Evolutionary conservation across 1,140 invertebrate species (phyloP).

Genomic region (Papilio aristodemus): DNA sequence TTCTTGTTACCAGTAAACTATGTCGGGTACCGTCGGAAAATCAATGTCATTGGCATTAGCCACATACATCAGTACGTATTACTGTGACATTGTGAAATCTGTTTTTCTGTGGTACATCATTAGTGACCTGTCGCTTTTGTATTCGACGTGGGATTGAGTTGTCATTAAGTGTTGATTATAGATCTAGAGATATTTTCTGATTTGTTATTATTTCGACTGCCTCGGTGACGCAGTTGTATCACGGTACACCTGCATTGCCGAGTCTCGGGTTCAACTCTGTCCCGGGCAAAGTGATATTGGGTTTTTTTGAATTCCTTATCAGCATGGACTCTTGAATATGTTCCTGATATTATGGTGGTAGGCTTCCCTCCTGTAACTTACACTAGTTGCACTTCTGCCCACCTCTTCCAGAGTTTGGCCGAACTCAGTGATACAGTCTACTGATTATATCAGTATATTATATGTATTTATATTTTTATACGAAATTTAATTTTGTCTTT

Average conservation of each 20-base stretch:
- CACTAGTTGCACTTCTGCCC: too few species aligned
- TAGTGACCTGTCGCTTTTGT: not conserved
- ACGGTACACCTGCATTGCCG: too few species aligned
- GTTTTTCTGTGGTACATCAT: constrained; percentile 23
- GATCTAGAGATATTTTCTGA: not conserved
- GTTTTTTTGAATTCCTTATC: too few species aligned
- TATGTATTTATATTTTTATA: constrained; percentile 24
- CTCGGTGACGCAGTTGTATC: too few species aligned
- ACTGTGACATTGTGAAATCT: constrained; percentile 14
- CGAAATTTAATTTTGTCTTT: not conserved
- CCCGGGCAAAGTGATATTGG: too few species aligned
- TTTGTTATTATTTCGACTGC: not conserved
- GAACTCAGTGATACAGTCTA: too few species aligned
- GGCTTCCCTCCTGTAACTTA: too few species aligned
- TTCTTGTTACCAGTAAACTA: constrained; percentile 36
- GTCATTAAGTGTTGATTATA: not conserved
- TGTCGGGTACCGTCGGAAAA: constrained; percentile 34
- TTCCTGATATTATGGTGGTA: too few species aligned
- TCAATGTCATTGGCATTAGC: constrained; percentile 45
- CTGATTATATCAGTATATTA: too few species aligned
- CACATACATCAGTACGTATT: constrained; percentile 33
- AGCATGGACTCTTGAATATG: too few species aligned
- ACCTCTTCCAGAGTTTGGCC: too few species aligned
- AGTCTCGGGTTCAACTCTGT: too few species aligned
- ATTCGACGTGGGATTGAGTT: constrained; percentile 8